These are phyloP conservation scores for Aulostomus chinensis DNA, from an alignment of 2,797 vertebrate species.

Conservation along the genomic window DNA sequence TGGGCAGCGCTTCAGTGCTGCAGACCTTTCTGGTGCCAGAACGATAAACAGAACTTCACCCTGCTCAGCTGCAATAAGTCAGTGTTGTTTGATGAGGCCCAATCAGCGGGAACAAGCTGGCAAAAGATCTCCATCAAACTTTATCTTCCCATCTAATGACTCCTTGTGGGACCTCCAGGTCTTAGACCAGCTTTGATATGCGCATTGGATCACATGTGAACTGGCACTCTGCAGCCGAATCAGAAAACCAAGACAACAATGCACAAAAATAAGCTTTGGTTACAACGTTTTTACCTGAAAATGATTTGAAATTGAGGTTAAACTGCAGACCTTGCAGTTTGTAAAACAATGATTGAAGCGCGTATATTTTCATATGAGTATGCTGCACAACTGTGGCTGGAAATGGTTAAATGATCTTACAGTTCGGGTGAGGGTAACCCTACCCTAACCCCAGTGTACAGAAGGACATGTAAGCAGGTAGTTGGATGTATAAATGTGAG, in stretches of 20 bases:
- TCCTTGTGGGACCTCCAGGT: conserved; percentile 54
- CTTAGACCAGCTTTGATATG: conserved; percentile 27
- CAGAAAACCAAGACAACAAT: background rate
- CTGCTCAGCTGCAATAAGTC: conserved; percentile 51
- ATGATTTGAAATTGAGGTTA: conserved; percentile 8
- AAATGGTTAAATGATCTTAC: too few species aligned
- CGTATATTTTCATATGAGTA: too few species aligned
- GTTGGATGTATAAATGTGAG: too few species aligned
- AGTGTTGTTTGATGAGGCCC: conserved; percentile 64
- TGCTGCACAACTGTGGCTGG: too few species aligned
- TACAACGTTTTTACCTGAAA: background rate
- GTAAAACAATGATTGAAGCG: too few species aligned
- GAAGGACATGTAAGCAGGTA: too few species aligned
- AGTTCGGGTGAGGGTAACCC: too few species aligned
- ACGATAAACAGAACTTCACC: conserved; percentile 41
- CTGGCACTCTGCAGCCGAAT: conserved; percentile 16
- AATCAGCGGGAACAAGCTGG: conserved; percentile 55
- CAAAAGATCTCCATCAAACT: conserved; percentile 62
- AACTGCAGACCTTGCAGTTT: too few species aligned
- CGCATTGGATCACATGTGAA: conserved; percentile 20
- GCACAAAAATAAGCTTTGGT: background rate
- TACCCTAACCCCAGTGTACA: too few species aligned
- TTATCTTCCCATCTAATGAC: conserved; percentile 63
- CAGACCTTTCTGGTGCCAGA: conserved; percentile 43
- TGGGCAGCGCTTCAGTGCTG: conserved; percentile 35